phyloP scores from a whole-genome alignment of 2,888 invertebrate genomes.

The Priocnemis perturbator region DNA sequence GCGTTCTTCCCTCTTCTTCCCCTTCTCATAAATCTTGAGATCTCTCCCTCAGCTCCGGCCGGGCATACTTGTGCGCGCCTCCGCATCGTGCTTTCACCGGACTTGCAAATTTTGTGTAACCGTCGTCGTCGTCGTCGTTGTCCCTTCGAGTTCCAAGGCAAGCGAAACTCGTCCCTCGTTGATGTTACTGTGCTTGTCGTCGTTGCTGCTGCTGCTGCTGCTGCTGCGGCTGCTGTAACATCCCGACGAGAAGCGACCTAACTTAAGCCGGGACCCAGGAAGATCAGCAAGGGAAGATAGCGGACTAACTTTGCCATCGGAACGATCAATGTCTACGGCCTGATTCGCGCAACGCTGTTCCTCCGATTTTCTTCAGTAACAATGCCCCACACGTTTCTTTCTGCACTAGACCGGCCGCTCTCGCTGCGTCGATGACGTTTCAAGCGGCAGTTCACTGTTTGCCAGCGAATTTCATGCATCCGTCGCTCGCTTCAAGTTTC shows the following conservation, averaged over 20 bases:
- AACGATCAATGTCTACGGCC: conserved; percentile 53
- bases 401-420: neutral
- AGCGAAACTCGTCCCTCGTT: conserved; percentile 14
- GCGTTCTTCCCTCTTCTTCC: conserved; percentile 6
- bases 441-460: too few species aligned
- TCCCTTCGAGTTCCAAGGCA: conserved; percentile 9
- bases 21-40: conserved; percentile 23
- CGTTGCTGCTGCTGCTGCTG: conserved; percentile 24
- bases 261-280: conserved; percentile 35
- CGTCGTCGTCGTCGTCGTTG: conserved; percentile 35
- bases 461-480: too few species aligned
- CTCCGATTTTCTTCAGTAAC: conserved; percentile 45
- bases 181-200: neutral
- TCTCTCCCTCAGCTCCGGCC: conserved; percentile 17
- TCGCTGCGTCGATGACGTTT: too few species aligned
- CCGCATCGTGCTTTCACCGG: conserved; percentile 60
- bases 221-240: conserved; percentile 21
- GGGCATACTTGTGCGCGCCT: conserved; percentile 19
- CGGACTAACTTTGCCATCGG: conserved; percentile 35
- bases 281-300: conserved; percentile 57
- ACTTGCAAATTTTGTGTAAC: conserved; percentile 65
- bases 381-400: neutral
- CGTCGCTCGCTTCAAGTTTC: too few species aligned
- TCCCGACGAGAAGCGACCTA: conserved; percentile 24
- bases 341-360: conserved; percentile 65